A percentile compares a stretch with the other conserved stretches of the same genome.
Evolutionary conservation across 2,797 vertebrate genomes (phyloP).

Genomic region (Sebastolobus altivelis): DNA sequence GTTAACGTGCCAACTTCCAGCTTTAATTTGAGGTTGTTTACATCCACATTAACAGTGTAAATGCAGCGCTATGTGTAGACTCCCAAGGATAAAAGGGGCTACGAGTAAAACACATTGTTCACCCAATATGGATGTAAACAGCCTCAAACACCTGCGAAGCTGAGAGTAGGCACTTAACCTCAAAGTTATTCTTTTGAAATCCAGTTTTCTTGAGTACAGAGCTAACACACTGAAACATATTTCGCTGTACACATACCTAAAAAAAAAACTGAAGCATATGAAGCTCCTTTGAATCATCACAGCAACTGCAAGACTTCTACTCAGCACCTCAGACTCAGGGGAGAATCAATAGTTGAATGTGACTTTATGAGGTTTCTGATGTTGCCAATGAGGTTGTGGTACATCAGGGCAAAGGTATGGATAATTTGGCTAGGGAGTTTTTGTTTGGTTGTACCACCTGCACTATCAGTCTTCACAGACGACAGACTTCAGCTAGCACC

Average conservation of each 20-base stretch:
- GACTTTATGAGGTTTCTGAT: not conserved
- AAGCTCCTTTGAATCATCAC: not conserved
- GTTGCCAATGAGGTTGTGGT: not conserved
- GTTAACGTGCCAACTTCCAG: slow-evolving; percentile 1
- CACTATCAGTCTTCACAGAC: not conserved
- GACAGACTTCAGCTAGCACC: not conserved
- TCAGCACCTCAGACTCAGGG: not conserved
- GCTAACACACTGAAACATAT: not conserved
- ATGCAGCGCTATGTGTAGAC: not conserved
- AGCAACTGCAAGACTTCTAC: not conserved
- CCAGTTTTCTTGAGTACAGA: not conserved
- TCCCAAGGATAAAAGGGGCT: not conserved
- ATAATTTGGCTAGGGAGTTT: not conserved
- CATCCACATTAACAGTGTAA: not conserved
- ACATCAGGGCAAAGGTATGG: not conserved
- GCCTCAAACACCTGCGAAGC: not conserved
- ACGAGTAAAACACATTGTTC: not conserved
- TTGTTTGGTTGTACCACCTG: slow-evolving; percentile 9
- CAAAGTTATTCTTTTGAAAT: slow-evolving; percentile 15
- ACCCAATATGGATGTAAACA: not conserved
- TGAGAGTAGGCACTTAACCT: not conserved
- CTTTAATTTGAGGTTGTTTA: slow-evolving; percentile 2
- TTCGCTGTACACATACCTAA: not conserved
- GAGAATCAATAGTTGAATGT: not conserved
- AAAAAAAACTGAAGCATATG: slow-evolving; percentile 11